Base-by-base conservation (phyloP, 2,888 invertebrate genomes). In the Drosophila glabriapex region DNA sequence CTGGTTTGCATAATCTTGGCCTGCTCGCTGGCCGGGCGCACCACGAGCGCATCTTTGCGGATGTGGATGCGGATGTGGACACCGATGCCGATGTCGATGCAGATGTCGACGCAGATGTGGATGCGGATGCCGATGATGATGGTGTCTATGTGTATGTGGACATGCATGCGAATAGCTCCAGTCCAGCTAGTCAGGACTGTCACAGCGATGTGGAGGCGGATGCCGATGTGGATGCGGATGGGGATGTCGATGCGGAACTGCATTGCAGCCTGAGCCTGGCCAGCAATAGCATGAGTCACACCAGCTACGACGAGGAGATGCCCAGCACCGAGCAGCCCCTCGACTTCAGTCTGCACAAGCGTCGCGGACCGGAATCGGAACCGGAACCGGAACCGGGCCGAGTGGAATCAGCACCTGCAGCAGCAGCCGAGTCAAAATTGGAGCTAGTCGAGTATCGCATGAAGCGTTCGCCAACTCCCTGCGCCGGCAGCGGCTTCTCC, bases 261-360 rank as follows among this genome's bases (percentile, higher is more conserved):
- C 81, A 83, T 59, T 88, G 85, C 68, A 82, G 82, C 50, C 60
- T 82, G 7, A 86, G 86, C 61, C 64, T 83, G 55, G 62, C 79
- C 66, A 73, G 82, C 79, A 72, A 72, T 25, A 71, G 71, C 50
- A 80, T 76, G 49, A 84, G 71, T 53, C 73, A 67, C 9, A 54
- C 66, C 59, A 73, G 71, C 67, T 73, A 53, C 53, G 73, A 85
- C 0, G 80, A 74, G 29, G 85, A 91, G 35, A 78, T 82, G 22
- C 76, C 46, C 46, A 46, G 76, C 33, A 50, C 86, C 3, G 92
- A 92, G 64, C 92, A 93, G 66, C 93, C 93, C 6, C 82, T 93
- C 3, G 93, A 93, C 68, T 93, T 93, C 43, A 93, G 93, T 46
- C 67, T 93, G 62, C 91, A 92, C 71, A 93, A 92, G 58, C 91